phyloP scores from a whole-genome alignment of 2,797 vertebrate genomes.

The Yasuhikotakia modesta region DNA sequence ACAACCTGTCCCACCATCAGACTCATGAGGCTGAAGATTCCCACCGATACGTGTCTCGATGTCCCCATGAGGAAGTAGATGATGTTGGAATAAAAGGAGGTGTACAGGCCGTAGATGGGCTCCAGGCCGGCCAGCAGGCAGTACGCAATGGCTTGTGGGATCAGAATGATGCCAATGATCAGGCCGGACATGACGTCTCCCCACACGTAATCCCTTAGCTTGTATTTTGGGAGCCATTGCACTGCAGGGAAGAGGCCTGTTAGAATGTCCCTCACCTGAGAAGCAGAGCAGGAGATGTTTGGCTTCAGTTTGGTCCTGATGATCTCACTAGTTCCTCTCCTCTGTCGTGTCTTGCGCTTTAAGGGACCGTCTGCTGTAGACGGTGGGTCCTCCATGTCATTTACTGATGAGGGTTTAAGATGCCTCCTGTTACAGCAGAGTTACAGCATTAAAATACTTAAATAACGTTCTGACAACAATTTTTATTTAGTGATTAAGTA shows the following conservation, averaged over 20 bases:
- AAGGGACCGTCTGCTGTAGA: constrained; percentile 59
- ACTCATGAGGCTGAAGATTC: constrained; percentile 96
- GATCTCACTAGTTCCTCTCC: constrained; percentile 62
- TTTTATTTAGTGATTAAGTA: too few relatives aligned
- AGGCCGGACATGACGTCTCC: constrained; percentile 93
- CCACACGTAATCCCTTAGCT: constrained; percentile 82
- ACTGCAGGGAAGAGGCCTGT: constrained; percentile 85
- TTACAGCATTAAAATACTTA: too few relatives aligned
- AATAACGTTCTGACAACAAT: too few relatives aligned
- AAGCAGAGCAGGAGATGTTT: constrained; percentile 75
- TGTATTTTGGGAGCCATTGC: constrained; percentile 89
- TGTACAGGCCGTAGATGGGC: constrained; percentile 93
- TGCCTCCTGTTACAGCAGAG: constrained; percentile 37
- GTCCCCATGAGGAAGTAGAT: constrained; percentile 98
- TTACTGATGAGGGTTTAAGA: constrained; percentile 39
- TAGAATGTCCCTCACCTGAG: constrained; percentile 72
- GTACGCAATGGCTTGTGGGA: constrained; percentile 97
- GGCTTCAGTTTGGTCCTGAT: constrained; percentile 78
- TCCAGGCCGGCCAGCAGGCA: constrained; percentile 91
- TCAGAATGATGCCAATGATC: constrained; percentile 92
- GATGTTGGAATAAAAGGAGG: constrained; percentile 94
- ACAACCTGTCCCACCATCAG: constrained; percentile 97
- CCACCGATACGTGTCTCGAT: constrained; percentile 92
- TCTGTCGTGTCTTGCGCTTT: constrained; percentile 75
- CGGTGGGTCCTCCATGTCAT: constrained; percentile 69